Base-by-base conservation (phyloP, 2,888 invertebrate species). In the Drosophila pegasa region DNA sequence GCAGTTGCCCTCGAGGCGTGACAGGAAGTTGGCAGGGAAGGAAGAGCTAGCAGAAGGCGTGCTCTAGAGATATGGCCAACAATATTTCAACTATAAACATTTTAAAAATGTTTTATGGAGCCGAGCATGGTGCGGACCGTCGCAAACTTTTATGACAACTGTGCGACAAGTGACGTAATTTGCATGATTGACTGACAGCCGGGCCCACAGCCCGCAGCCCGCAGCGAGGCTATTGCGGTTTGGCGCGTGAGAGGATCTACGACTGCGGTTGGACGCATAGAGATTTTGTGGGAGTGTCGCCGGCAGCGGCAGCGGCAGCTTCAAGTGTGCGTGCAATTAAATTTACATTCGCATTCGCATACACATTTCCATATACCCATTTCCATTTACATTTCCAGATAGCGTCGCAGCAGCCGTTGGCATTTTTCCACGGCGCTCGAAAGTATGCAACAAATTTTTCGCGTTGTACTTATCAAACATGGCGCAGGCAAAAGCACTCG, bases 21-120 rank as follows among this genome's bases (percentile, higher is more conserved):
- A 88, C 88, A 88, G 87, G 83, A 84, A 73, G 88, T 87, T 72
- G 71, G 52, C 43, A 64, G 87, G 87, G 88, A 84, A 88, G 83
- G 87, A 84, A 87, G 71, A 87, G 71, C 81, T 59, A 69, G 76
- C 80, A 67, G 76, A 82, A 63, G 71, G 82, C 78, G 64, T 67
- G 16, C 31, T 48, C 54, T 29, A 60, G 43, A 66, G 48, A 75
- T 71, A 75, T 71, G 62, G 51, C 40, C 47, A 61, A 55, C 66
- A 56, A 84, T 71, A 63, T 83, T 57, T 67, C 65, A 71, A 75
- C 81, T 87, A 80, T 72, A 77, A 70, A 63, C 78, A 88, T 74
- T 83, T 77, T 62, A 43, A 62, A 82, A 83, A 74, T 76, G 81
- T 87, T 76, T 87, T 76, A 64, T 70, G 62, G 67, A 50, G 57